A percentile compares a stretch with the other conserved stretches of the same genome.
Conservation (phyloP, 2,888 invertebrate genomes). For the Parnassius smintheus region DNA sequence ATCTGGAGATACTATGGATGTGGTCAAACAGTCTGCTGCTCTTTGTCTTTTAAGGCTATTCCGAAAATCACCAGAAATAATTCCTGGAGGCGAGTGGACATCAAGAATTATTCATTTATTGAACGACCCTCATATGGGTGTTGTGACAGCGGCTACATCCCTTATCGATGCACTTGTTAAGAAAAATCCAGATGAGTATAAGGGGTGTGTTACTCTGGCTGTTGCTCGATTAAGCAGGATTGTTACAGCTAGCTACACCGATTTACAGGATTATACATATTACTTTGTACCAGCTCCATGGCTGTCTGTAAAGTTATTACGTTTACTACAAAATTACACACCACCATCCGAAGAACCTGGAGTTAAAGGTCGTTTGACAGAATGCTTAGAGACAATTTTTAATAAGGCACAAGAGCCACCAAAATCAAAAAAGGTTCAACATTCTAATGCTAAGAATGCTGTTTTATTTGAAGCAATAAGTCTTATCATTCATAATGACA, state of each 20-base stretch:
- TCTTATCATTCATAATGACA: constrained; percentile 99
- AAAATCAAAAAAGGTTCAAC: constrained; percentile 99
- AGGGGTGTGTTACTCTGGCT: constrained; percentile 98
- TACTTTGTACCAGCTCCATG: constrained; percentile 99
- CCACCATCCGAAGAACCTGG: constrained; percentile 98
- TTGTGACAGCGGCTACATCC: constrained; percentile 99
- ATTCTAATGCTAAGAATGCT: constrained; percentile 99
- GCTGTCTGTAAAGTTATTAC: constrained; percentile 98
- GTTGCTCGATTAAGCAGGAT: constrained; percentile 98
- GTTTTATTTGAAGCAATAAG: constrained; percentile 99
- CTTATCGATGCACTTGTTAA: constrained; percentile 99
- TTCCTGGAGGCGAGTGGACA: constrained; percentile 99
- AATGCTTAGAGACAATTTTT: constrained; percentile 98
- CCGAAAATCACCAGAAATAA: constrained; percentile 97
- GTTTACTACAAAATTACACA: constrained; percentile 98
- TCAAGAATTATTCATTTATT: constrained; percentile 98
- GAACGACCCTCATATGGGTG: constrained; percentile 99
- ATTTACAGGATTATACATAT: constrained; percentile 99
- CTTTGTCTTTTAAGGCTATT: constrained; percentile 96
- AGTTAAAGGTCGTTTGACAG: constrained; percentile 96
- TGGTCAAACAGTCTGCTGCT: constrained; percentile 99
- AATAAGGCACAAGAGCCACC: constrained; percentile 99
- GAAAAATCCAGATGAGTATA: constrained; percentile 99
- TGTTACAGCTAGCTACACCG: constrained; percentile 99
- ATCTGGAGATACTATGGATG: constrained; percentile 99